These are phyloP conservation scores for Timema cristinae DNA, from an alignment of 2,888 invertebrate species.

Conservation along the genomic window DNA sequence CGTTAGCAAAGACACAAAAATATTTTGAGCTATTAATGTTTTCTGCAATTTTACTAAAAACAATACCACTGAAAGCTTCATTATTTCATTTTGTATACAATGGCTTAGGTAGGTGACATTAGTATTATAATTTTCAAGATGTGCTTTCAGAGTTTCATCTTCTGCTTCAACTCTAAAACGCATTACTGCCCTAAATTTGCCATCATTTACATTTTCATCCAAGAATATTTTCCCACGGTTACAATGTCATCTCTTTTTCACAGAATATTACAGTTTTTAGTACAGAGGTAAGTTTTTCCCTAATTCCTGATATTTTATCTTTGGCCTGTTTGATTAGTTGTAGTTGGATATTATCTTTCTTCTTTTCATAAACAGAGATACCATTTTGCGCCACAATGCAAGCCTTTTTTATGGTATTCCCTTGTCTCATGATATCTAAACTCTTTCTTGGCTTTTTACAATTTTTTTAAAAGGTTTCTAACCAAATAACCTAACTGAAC, in stretches of 20 bases:
- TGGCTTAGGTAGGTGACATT: too few relatives aligned
- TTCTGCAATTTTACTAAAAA: too few relatives aligned
- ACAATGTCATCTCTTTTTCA: neutral
- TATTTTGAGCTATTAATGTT: too few relatives aligned
- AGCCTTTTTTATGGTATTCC: slow-evolving; percentile 7
- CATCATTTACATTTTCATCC: neutral
- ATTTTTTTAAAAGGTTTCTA: neutral
- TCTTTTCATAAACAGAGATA: slow-evolving; percentile 7
- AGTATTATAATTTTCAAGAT: too few relatives aligned
- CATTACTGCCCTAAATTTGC: too few relatives aligned
- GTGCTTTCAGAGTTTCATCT: too few relatives aligned
- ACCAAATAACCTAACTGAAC: slow-evolving; percentile 4
- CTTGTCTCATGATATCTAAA: slow-evolving; percentile 1
- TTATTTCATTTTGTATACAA: too few relatives aligned
- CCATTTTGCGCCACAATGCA: neutral
- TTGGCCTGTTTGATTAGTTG: slow-evolving; percentile 2
- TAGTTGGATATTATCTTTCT: neutral
- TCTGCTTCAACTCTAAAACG: too few relatives aligned
- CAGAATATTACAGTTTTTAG: slow-evolving; percentile 1
- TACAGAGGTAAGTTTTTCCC: slow-evolving; percentile 11
- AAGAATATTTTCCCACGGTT: neutral
- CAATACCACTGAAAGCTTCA: too few relatives aligned
- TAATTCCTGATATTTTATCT: neutral
- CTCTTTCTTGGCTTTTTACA: slow-evolving; percentile 1
- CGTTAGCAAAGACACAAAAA: too few relatives aligned